These are phyloP conservation scores for Eristalis intricaria DNA, from an alignment of 2,888 invertebrate genomes.

Conservation along the genomic window DNA sequence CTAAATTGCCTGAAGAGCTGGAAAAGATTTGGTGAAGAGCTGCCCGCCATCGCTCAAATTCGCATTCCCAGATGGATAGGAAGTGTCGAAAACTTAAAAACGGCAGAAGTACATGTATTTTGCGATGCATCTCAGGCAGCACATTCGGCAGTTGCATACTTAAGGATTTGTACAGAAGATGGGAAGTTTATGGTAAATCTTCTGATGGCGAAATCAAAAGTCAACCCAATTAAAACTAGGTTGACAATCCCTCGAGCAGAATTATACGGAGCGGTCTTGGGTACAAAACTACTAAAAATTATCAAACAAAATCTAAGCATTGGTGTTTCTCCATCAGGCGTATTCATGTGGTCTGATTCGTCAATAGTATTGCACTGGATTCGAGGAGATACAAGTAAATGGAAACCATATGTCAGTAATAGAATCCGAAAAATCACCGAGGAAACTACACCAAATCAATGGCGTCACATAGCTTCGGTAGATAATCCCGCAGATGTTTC, in stretches of 20 bases:
- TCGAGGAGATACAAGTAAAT: neutral
- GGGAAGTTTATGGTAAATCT: neutral
- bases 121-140: conserved; percentile 6
- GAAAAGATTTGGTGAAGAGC: neutral
- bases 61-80: too few relatives aligned
- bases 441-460: neutral
- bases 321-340: neutral
- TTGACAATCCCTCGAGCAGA: neutral
- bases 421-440: neutral
- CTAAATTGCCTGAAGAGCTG: neutral
- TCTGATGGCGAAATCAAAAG: conserved; percentile 13
- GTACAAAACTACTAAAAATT: neutral
- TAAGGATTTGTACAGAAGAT: neutral
- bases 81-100: too few relatives aligned
- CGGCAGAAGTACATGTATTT: too few relatives aligned
- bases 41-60: too few relatives aligned
- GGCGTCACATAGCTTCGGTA: conserved; percentile 3
- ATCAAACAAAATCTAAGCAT: neutral
- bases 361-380: neutral
- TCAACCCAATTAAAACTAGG: conserved; percentile 11
- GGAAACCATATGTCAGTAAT: neutral
- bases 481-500: conserved; percentile 16
- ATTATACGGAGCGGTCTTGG: neutral
- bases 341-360: too few relatives aligned
- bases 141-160: neutral